Conservation (phyloP, 2,888 invertebrate genomes). For the Morpho helenor region DNA sequence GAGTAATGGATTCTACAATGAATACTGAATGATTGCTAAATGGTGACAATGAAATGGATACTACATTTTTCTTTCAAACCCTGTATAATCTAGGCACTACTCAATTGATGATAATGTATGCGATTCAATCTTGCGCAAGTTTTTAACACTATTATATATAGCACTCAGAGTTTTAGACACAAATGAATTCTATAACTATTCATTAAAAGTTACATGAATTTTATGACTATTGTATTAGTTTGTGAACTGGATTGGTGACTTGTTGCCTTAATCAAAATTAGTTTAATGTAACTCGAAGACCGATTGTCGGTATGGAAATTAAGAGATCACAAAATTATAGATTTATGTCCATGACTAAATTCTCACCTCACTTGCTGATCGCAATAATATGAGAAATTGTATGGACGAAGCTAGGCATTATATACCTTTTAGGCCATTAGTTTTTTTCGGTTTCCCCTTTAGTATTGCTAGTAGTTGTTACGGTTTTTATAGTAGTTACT, state of each 20-base stretch:
- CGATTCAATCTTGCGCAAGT: constrained; percentile 6
- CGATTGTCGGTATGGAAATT: constrained; percentile 22
- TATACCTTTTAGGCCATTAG: constrained; percentile 37
- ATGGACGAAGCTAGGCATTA: constrained; percentile 32
- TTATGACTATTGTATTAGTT: constrained; percentile 21
- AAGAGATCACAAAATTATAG: constrained; percentile 59
- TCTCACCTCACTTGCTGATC: constrained; percentile 67
- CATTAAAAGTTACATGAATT: constrained; percentile 21
- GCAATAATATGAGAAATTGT: constrained; percentile 64
- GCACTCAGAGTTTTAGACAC: constrained; percentile 22
- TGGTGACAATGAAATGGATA: constrained; percentile 21
- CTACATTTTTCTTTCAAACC: constrained; percentile 26
- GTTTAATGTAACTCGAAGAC: constrained; percentile 22
- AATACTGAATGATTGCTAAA: constrained; percentile 11
- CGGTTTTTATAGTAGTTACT: constrained; percentile 49
- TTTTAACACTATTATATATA: constrained; percentile 15
- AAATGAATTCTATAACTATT: constrained; percentile 17
- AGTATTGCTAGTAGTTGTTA: constrained; percentile 39
- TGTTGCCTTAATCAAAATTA: constrained; percentile 9
- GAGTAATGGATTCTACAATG: constrained; percentile 34
- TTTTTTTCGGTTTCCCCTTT: constrained; percentile 34
- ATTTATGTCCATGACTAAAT: constrained; percentile 41
- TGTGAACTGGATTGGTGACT: constrained; percentile 14
- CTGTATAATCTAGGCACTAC: constrained; percentile 30
- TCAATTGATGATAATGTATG: constrained; percentile 13